Conservation (phyloP, 2,113 vertebrate species). For the Malurus elegans region DNA sequence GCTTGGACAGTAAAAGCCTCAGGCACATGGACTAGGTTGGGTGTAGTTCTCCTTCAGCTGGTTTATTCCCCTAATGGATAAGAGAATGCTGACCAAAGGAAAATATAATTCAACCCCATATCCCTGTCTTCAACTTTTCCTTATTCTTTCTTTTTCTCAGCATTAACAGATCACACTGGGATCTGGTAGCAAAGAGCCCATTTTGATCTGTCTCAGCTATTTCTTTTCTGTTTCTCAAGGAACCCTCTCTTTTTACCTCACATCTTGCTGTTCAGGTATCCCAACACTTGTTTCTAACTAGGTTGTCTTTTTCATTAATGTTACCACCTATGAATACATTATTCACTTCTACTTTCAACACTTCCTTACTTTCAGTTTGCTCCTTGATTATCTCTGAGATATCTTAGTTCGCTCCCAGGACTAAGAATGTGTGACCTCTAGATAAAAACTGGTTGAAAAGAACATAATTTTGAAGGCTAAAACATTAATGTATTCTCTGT, state of each 20-base stretch:
- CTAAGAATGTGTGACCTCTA: neutral
- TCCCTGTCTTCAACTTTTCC: neutral
- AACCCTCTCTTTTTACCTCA: neutral
- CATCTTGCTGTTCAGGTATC: neutral
- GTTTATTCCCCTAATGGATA: neutral
- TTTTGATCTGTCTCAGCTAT: neutral
- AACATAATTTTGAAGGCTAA: neutral
- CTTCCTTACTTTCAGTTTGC: neutral
- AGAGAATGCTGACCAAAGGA: neutral
- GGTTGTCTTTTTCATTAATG: neutral
- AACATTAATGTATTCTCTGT: neutral
- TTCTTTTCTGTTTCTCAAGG: neutral
- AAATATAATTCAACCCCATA: neutral
- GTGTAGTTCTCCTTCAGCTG: neutral
- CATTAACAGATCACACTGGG: neutral
- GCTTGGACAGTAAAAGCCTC: neutral
- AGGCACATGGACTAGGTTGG: neutral
- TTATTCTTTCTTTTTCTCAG: neutral
- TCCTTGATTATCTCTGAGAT: neutral
- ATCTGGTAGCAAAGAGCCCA: neutral
- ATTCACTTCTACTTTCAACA: neutral
- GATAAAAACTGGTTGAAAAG: neutral
- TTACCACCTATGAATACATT: neutral
- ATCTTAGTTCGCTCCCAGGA: neutral
- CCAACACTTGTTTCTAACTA: neutral